Conservation (phyloP, 2,888 invertebrate genomes). For the Pogonocherus hispidulus region DNA sequence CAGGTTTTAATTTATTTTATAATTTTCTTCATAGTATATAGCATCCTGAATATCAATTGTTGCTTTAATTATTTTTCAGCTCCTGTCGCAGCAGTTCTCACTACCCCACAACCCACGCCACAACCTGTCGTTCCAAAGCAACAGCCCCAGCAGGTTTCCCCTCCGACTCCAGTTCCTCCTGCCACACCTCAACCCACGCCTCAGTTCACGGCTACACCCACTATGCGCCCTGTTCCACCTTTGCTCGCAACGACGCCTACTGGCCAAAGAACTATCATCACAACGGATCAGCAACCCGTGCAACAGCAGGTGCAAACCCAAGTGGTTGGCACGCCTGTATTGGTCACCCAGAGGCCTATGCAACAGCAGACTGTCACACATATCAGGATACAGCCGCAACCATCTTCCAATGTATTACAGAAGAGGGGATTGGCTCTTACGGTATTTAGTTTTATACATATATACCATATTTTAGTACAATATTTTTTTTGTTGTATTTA, state of each 20-base stretch:
- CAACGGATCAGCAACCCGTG: constrained; percentile 57
- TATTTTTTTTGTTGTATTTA: too few species aligned
- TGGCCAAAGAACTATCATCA: constrained; percentile 61
- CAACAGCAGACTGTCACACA: constrained; percentile 68
- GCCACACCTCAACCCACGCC: constrained; percentile 45
- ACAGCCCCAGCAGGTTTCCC: constrained; percentile 25
- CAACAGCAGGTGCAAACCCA: constrained; percentile 61
- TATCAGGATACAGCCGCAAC: constrained; percentile 72
- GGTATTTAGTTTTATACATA: constrained; percentile 68
- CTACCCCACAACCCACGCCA: constrained; percentile 1
- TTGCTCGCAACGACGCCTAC: constrained; percentile 60
- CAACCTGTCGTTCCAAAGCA: constrained; percentile 48
- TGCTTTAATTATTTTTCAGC: constrained; percentile 29
- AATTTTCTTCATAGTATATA: too few species aligned
- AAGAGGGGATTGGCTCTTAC: constrained; percentile 80
- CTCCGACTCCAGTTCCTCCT: constrained; percentile 24
- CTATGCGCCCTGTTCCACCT: constrained; percentile 64
- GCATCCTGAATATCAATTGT: too few species aligned
- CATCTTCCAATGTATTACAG: constrained; percentile 71
- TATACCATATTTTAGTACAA: too few species aligned
- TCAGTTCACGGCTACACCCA: constrained; percentile 54
- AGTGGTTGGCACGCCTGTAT: constrained; percentile 70
- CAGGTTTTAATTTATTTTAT: too few species aligned
- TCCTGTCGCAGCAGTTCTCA: constrained; percentile 41
- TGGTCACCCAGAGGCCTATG: constrained; percentile 67